Conservation (phyloP, 2,113 vertebrate genomes). For the Pteruthius melanotis region DNA sequence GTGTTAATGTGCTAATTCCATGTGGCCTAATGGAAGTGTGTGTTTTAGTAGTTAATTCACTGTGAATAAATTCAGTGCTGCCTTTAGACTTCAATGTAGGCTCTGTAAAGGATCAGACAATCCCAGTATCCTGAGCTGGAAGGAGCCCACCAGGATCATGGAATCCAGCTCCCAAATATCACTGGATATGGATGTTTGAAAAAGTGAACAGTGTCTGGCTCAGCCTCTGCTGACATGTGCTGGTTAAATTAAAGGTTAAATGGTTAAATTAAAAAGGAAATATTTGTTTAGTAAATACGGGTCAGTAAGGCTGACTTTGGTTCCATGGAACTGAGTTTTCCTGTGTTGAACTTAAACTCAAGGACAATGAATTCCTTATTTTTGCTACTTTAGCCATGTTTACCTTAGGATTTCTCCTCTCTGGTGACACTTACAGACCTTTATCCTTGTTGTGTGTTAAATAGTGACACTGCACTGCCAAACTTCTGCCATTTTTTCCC, state of each 20-base stretch:
- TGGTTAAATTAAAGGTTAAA: neutral
- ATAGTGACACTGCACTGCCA: neutral
- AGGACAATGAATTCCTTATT: neutral
- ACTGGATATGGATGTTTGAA: neutral
- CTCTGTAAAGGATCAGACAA: neutral
- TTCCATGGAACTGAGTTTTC: neutral
- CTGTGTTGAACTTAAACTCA: neutral
- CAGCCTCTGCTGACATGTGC: neutral
- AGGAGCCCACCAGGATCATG: neutral
- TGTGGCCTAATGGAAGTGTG: neutral
- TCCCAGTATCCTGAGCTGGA: neutral
- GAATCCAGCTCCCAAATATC: neutral
- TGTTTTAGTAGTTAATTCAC: neutral
- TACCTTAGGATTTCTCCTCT: neutral
- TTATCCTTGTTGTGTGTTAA: neutral
- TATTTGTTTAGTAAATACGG: neutral
- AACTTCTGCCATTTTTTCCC: neutral
- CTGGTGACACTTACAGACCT: neutral
- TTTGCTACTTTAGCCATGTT: neutral
- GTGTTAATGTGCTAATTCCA: neutral
- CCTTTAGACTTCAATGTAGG: neutral
- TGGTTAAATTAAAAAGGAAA: neutral
- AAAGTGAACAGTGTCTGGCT: neutral
- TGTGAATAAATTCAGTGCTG: neutral
- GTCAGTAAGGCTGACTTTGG: neutral